phyloP scores from a whole-genome alignment of 2,113 vertebrate genomes.

The Loxodonta africana region DNA sequence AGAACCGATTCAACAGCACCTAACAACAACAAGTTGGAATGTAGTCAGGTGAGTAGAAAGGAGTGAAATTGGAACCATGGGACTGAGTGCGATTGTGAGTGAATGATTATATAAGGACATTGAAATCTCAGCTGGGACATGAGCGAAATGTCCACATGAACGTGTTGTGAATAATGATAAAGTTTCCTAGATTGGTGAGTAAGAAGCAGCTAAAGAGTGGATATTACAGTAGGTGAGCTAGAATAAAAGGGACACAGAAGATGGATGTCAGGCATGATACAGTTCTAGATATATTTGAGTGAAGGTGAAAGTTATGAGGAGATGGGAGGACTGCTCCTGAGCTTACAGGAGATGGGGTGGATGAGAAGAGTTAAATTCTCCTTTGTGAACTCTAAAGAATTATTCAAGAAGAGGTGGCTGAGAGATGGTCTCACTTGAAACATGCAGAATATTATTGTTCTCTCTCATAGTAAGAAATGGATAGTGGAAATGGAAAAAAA shows the following conservation, averaged over 20 bases:
- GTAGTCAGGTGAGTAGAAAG: neutral
- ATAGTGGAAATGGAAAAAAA: neutral
- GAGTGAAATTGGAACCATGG: neutral
- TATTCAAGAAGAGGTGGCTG: neutral
- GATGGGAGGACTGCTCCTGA: neutral
- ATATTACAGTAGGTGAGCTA: neutral
- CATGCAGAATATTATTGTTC: neutral
- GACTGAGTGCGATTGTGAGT: too few relatives aligned
- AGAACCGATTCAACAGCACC: too few relatives aligned
- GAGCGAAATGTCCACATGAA: neutral
- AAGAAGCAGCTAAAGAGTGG: neutral
- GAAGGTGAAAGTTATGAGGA: neutral
- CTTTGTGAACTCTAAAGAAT: neutral
- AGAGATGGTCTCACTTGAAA: neutral
- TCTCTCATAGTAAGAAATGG: neutral
- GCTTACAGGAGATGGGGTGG: neutral
- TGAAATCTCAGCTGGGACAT: neutral
- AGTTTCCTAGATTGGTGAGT: neutral
- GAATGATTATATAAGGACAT: neutral
- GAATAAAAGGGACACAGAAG: neutral
- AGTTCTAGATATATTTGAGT: neutral
- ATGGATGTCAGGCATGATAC: neutral
- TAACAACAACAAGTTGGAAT: too few relatives aligned
- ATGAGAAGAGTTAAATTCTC: accelerated
- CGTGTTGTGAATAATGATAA: neutral